A percentile compares a stretch with the other conserved stretches of the same genome.
phyloP scores from a whole-genome alignment of 92 coral and sea anemone genomes.

The Micromussa lordhowensis region DNA sequence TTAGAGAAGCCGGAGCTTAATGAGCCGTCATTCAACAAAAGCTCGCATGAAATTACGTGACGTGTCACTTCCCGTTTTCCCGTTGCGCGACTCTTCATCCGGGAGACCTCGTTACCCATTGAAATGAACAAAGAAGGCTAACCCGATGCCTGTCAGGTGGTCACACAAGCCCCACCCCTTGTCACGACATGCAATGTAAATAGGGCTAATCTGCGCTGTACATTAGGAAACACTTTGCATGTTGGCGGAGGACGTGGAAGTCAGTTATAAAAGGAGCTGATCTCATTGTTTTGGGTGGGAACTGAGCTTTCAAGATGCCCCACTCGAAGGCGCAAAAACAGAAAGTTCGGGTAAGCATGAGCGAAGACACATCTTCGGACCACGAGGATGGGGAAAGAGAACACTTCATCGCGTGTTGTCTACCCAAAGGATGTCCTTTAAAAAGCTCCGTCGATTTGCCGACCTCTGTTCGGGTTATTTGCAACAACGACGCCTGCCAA shows the following conservation, averaged over 20 bases:
- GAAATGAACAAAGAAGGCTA: slow-evolving; percentile 65
- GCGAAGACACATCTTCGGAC: slow-evolving; percentile 75
- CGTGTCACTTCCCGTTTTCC: slow-evolving; percentile 29
- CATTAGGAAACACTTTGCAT: slow-evolving; percentile 62
- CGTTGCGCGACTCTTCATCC: slow-evolving; percentile 47
- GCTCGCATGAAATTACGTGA: slow-evolving; percentile 48
- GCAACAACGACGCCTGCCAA: slow-evolving; percentile 93
- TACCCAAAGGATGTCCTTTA: slow-evolving; percentile 95
- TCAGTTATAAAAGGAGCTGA: slow-evolving; percentile 68
- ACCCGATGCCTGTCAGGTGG: slow-evolving; percentile 70
- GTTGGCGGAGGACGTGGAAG: slow-evolving; percentile 53
- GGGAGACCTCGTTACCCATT: slow-evolving; percentile 35
- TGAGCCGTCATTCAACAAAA: not conserved
- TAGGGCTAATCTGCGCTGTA: slow-evolving; percentile 51
- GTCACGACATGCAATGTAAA: slow-evolving; percentile 80
- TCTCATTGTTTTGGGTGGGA: slow-evolving; percentile 70
- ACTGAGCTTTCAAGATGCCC: slow-evolving; percentile 77
- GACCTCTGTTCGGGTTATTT: slow-evolving; percentile 91
- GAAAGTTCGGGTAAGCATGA: slow-evolving; percentile 85
- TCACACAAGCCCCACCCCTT: slow-evolving; percentile 84
- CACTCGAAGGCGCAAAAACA: slow-evolving; percentile 88
- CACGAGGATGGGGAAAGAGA: slow-evolving; percentile 85
- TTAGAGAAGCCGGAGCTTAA: not conserved
- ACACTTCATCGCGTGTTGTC: slow-evolving; percentile 84
- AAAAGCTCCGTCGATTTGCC: slow-evolving; percentile 77